Base-by-base conservation (phyloP, 2,797 vertebrate species). In the Phrynocephalus forsythii region DNA sequence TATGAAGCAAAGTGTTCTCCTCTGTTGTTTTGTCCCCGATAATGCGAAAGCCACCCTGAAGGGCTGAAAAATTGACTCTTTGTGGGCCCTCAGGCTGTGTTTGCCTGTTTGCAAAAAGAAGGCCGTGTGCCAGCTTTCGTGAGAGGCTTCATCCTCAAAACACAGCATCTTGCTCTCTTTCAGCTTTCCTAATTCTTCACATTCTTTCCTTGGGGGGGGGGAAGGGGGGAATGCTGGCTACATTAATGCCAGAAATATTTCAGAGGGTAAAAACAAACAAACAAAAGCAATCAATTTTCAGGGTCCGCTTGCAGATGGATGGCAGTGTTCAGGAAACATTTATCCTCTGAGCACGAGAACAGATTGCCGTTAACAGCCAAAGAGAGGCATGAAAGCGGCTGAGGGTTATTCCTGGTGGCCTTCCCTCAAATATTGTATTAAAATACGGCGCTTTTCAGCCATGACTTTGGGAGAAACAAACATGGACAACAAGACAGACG, bases 261-360 rank as follows among this genome's bases (percentile, higher is more conserved):
- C 91, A 90, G 94, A 75, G 78, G 88, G 94, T 95, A 94, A 96
- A 96, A 95, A 94, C 96, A 96, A 96, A 95, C 95, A 95, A 96
- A 95, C 94, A 95, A 95, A 95, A 94, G 96, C 95, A 97, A 97
- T 96, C 95, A 95, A 96, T 97, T 97, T 97, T 96, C 96, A 96
- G 96, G 96, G 96, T 96, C 95, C 90, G 86, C 95, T 96, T 94
- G 94, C 95, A 96, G 94, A 94, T 26, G 28, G 92, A 95, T 92
- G 87, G 93, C 93, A 91, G 93, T 95, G 95, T 96, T 97, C 96
- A 96, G 93, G 95, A 95, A 96, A 95, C 95, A 91, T 85, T 95
- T 90, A 96, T 94, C 95, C 91, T 92, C 96, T 91, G 81, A 94
- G 94, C 94, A 94, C 95, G 91, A 93, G 95, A 95, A 96, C 96